phyloP scores from a whole-genome alignment of 2,888 invertebrate species.

The Pseudococcus jackbeardsleyi region DNA sequence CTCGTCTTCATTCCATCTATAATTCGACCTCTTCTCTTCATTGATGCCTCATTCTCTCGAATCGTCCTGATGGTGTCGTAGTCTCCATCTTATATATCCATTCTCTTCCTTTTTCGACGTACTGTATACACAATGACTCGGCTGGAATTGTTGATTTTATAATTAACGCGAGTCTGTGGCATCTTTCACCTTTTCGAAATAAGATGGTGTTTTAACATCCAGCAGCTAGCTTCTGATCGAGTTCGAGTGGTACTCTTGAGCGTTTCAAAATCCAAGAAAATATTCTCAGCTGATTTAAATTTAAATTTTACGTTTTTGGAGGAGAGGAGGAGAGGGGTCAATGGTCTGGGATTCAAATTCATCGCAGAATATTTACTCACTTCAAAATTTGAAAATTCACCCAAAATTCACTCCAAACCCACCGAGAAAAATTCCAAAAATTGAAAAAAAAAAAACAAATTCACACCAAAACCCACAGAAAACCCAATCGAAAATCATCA shows the following conservation, averaged over 20 bases:
- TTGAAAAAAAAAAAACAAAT: no score
- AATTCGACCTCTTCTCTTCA: neutral
- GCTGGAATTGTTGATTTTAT: neutral
- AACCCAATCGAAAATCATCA: no score
- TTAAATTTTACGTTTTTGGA: neutral
- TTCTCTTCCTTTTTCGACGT: neutral
- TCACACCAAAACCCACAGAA: no score
- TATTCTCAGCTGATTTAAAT: neutral
- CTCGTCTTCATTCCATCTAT: neutral
- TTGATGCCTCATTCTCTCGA: constrained; percentile 10
- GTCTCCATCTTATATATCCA: neutral
- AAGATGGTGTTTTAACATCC: neutral
- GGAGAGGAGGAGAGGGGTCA: neutral
- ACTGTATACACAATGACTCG: constrained; percentile 10
- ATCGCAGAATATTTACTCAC: no score
- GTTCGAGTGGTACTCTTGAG: neutral
- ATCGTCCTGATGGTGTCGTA: neutral
- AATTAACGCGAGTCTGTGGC: neutral
- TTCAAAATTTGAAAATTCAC: no score
- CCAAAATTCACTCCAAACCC: no score
- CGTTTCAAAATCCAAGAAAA: neutral
- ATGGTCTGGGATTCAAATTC: no score
- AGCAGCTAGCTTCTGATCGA: neutral
- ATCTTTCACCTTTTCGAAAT: neutral
- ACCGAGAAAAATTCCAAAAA: no score